Conservation (phyloP, 2,113 vertebrate species). For the Micromys minutus region DNA sequence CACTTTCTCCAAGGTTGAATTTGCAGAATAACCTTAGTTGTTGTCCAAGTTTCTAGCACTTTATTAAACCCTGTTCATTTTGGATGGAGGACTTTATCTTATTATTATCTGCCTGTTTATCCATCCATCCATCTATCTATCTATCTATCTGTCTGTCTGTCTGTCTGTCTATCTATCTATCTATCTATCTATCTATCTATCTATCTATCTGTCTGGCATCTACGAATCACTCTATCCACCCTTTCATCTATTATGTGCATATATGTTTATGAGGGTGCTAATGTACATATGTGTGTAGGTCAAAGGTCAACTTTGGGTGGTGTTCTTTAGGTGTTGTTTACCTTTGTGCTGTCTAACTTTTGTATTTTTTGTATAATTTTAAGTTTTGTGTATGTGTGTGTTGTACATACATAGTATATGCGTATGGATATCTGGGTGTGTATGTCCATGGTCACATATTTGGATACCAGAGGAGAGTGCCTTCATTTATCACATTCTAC, state of each 20-base stretch:
- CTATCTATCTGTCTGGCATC: background rate
- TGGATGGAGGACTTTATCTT: background rate
- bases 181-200: background rate
- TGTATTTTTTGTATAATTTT: background rate
- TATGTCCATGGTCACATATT: too few species aligned
- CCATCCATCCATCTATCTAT: background rate
- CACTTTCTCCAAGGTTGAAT: background rate
- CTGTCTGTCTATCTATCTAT: background rate
- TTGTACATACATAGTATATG: background rate
- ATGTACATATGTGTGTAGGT: background rate
- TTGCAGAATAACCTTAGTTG: conserved; percentile 39
- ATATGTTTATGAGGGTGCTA: background rate
- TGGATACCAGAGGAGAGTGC: background rate
- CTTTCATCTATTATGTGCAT: background rate
- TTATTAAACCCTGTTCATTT: conserved; percentile 18
- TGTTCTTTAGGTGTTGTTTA: background rate
- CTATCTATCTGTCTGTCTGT: background rate
- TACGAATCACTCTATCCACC: too few species aligned
- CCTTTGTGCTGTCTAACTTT: background rate
- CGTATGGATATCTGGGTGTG: background rate
- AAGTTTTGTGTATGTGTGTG: background rate
- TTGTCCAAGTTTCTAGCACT: background rate
- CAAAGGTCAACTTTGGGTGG: background rate
- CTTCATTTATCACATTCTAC: background rate
- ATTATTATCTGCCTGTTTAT: background rate